Conservation (phyloP, 37 sponge, comb jelly and placozoan genomes). For the Eunapius fragilis region DNA sequence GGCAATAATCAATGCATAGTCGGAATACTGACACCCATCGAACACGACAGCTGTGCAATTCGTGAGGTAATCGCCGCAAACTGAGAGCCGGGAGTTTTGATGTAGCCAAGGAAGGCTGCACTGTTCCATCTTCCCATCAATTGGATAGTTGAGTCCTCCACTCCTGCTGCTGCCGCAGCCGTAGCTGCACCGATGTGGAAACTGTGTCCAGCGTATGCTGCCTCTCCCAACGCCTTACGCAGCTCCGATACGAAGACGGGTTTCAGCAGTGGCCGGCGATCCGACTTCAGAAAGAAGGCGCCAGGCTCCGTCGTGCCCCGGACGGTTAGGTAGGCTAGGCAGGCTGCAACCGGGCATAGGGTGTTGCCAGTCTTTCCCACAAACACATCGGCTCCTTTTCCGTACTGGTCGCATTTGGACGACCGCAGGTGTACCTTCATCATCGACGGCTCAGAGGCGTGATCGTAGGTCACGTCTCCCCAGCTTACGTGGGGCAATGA, state of each 20-base stretch:
- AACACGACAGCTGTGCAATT: neutral
- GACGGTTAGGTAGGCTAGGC: constrained; percentile 2
- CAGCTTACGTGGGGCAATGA: constrained; percentile 13
- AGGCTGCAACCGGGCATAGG: constrained; percentile 43
- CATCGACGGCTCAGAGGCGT: constrained; percentile 1
- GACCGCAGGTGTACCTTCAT: constrained; percentile 14
- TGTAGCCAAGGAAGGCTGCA: neutral
- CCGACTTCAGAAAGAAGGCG: constrained; percentile 10
- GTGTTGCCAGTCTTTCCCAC: constrained; percentile 6
- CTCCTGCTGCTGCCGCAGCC: neutral
- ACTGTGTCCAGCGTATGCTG: neutral
- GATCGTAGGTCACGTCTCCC: constrained; percentile 39
- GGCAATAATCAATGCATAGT: neutral
- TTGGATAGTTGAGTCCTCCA: neutral
- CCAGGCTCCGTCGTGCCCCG: neutral
- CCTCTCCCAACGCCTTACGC: constrained; percentile 10
- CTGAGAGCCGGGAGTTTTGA: too few species aligned
- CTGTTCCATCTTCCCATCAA: constrained; percentile 9
- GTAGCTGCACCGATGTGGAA: constrained; percentile 1
- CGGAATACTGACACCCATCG: neutral
- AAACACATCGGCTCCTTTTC: constrained; percentile 41
- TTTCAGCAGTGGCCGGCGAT: neutral
- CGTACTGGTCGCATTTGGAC: constrained; percentile 49
- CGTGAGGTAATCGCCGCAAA: neutral
- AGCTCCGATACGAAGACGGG: neutral